Percentiles rank a stretch among this genome's conserved stretches.
phyloP scores from a whole-genome alignment of 2,888 invertebrate species.

The Brachypalpus laphriformis region DNA sequence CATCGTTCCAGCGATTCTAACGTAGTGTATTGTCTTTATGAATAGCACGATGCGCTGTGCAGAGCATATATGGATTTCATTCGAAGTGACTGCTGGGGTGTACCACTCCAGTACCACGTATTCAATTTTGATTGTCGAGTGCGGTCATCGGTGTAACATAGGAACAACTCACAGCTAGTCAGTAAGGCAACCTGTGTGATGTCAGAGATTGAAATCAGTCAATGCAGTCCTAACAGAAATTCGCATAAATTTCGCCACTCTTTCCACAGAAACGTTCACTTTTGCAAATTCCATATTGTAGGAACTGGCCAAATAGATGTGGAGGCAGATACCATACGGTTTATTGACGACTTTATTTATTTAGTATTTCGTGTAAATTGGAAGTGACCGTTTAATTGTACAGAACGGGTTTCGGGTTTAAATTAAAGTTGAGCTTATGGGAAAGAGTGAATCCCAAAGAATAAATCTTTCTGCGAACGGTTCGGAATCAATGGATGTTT shows the following conservation, averaged over 20 bases:
- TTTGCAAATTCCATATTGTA: slow-evolving; percentile 43
- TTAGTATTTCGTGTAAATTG: slow-evolving; percentile 1
- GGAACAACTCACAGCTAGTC: slow-evolving; percentile 56
- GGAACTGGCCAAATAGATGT: slow-evolving; percentile 30
- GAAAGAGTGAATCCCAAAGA: slow-evolving; percentile 75
- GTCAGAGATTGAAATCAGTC: slow-evolving; percentile 74
- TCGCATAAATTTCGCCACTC: slow-evolving; percentile 67
- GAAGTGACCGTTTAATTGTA: background rate
- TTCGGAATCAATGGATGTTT: slow-evolving; percentile 52
- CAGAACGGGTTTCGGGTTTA: background rate
- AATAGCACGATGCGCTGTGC: slow-evolving; percentile 10
- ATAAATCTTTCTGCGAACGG: slow-evolving; percentile 74
- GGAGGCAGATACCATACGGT: slow-evolving; percentile 30
- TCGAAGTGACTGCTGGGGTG: slow-evolving; percentile 31
- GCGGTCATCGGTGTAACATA: slow-evolving; percentile 71
- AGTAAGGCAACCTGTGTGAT: slow-evolving; percentile 60
- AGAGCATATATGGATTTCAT: slow-evolving; percentile 44
- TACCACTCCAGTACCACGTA: too few species aligned
- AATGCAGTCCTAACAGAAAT: slow-evolving; percentile 68
- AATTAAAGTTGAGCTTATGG: background rate
- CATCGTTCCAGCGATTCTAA: slow-evolving; percentile 60
- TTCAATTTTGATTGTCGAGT: slow-evolving; percentile 70
- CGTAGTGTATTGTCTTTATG: slow-evolving; percentile 51
- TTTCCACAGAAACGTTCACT: slow-evolving; percentile 56
- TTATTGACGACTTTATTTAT: slow-evolving; percentile 29